Base-by-base conservation (phyloP, 2,888 invertebrate genomes). In the Eupelmus urozonus region DNA sequence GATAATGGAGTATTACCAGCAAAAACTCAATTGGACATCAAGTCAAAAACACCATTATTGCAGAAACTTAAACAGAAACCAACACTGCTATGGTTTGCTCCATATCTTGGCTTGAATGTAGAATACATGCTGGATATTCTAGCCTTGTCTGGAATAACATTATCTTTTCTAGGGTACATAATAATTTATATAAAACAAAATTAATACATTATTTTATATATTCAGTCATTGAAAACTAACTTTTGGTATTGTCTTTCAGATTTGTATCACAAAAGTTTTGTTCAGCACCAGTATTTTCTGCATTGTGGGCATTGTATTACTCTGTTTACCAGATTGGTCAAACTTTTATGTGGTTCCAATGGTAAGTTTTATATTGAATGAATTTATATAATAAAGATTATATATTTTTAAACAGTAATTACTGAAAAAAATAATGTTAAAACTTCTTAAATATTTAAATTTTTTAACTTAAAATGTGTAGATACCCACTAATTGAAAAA, bases 261-360 rank as follows among this genome's bases (percentile, higher is more conserved):
- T 92, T 93, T 85, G 88, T 93, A 23, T 92, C 92, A 0, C 92
- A 93, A 84, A 92, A 90, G 84, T 92, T 91, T 84, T 93, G 93
- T 83, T 91, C 92, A 2, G 91, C 92, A 53, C 91, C 93, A 27
- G 89, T 92, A 55, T 95, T 94, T 88, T 91, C 92, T 25, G 88
- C 92, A 3, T 89, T 95, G 29, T 95, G 95, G 94, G 90, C 92
- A 18, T 87, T 94, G 1, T 96, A 95, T 88, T 93, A 93, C 84
- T 95, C 95, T 0, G 87, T 95, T n/a, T 94, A 93, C 85, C 94
- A 95, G 91, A 92, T 95, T 82, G 95, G 95, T 18, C 94, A 94
- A 89, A 92, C 93, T 63, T 95, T 95, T 88, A 91, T 95, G 85
- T 93, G 92, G 91, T 94, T 93, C 84, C 94, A 94, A 88, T 95